These are phyloP conservation scores for Pseudoips prasinana DNA, from an alignment of 2,888 invertebrate species.

Conservation along the genomic window DNA sequence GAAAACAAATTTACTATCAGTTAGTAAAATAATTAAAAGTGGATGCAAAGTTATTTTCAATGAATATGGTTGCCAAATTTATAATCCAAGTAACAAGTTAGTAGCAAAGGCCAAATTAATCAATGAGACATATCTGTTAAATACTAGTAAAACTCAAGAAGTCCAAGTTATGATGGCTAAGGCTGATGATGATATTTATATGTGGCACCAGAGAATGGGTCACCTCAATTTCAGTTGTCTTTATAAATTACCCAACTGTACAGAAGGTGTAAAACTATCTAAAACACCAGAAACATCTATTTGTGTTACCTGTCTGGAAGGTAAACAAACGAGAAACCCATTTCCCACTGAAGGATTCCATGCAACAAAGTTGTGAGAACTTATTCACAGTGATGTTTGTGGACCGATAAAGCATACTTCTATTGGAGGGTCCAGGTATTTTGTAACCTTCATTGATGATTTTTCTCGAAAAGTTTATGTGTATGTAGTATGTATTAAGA, in stretches of 20 bases:
- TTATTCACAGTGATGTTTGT: background rate
- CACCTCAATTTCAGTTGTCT: too few relatives aligned
- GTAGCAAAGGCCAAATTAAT: too few relatives aligned
- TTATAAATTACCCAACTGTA: background rate
- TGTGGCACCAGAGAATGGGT: too few relatives aligned
- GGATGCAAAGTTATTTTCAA: too few relatives aligned
- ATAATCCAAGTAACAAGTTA: too few relatives aligned
- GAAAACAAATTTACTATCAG: too few relatives aligned
- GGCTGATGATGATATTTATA: too few relatives aligned
- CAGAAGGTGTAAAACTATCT: background rate
- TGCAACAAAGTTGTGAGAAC: background rate
- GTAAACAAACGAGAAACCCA: background rate
- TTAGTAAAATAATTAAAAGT: too few relatives aligned
- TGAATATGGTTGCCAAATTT: too few relatives aligned
- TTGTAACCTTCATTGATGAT: conserved; percentile 1
- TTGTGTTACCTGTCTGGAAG: background rate
- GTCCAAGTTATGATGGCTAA: too few relatives aligned
- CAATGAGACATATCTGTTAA: too few relatives aligned
- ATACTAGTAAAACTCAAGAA: too few relatives aligned
- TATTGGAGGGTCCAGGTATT: background rate
- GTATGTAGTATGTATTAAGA: background rate
- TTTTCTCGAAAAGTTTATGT: background rate
- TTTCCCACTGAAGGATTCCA: background rate
- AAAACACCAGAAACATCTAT: background rate
- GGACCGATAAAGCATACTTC: background rate